A percentile compares a stretch with the other conserved stretches of the same genome.
Evolutionary conservation across 2,888 invertebrate genomes (phyloP).

Genomic region (Eurois occulta): DNA sequence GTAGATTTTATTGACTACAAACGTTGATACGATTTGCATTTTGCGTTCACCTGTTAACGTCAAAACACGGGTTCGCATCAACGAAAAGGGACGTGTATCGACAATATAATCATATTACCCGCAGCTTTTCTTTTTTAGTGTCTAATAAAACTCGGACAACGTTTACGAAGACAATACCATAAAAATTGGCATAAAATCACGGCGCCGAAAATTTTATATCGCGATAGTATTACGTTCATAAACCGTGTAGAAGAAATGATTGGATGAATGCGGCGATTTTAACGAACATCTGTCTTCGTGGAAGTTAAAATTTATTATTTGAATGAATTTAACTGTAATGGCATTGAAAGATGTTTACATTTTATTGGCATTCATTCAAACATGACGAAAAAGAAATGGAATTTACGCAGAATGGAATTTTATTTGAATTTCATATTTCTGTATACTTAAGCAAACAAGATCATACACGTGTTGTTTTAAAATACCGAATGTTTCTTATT

Average conservation of each 20-base stretch:
- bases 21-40: constrained; percentile 62
- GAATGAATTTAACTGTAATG: constrained; percentile 57
- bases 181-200: constrained; percentile 88
- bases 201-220: constrained; percentile 86
- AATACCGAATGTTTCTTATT: not conserved
- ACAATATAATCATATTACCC: constrained; percentile 76
- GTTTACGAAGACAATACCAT: constrained; percentile 88
- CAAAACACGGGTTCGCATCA: constrained; percentile 49
- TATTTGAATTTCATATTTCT: constrained; percentile 28
- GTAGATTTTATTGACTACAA: constrained; percentile 59
- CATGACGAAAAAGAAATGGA: constrained; percentile 33
- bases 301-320: constrained; percentile 54
- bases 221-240: constrained; percentile 81
- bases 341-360: constrained; percentile 52
- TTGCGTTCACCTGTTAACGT: constrained; percentile 54
- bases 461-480: constrained; percentile 9
- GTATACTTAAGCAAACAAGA: not conserved
- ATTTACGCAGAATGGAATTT: constrained; percentile 18
- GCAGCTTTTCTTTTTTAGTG: constrained; percentile 75
- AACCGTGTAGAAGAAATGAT: constrained; percentile 79
- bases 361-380: constrained; percentile 32
- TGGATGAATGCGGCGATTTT: constrained; percentile 73
- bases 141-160: constrained; percentile 86
- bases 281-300: constrained; percentile 66
- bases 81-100: constrained; percentile 51